These are phyloP conservation scores for Cetonia aurata DNA, from an alignment of 2,888 invertebrate genomes.

Conservation along the genomic window DNA sequence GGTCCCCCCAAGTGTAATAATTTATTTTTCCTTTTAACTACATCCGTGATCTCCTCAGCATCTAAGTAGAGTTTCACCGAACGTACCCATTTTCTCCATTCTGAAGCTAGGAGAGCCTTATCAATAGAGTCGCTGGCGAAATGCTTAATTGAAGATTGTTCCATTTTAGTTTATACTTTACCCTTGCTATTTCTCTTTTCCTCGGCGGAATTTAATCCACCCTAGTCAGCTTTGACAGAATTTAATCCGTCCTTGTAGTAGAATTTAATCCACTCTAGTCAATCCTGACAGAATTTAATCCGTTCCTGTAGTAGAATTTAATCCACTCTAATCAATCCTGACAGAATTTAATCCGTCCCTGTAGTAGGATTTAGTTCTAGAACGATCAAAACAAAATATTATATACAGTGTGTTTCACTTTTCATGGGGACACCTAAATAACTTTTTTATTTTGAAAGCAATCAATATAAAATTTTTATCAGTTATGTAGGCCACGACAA, in stretches of 20 bases:
- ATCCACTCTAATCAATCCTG: no score
- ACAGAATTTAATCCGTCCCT: no score
- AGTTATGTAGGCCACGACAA: no score
- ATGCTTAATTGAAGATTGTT: conserved; percentile 44
- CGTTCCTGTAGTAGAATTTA: no score
- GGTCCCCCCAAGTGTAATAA: conserved; percentile 55
- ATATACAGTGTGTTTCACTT: no score
- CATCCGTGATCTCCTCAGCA: conserved; percentile 50
- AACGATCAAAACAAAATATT: no score
- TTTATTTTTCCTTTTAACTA: conserved; percentile 52
- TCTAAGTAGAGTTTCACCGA: conserved; percentile 53
- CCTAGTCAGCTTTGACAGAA: background rate
- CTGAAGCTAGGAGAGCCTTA: conserved; percentile 49
- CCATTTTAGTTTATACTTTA: conserved; percentile 25
- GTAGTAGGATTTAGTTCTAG: no score
- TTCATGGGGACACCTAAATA: no score
- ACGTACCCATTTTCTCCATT: conserved; percentile 55
- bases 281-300: no score
- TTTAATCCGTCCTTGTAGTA: conserved; percentile 18
- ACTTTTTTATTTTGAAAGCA: no score
- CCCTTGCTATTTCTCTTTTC: no score
- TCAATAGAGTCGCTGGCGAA: conserved; percentile 52
- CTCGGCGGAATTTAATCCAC: background rate
- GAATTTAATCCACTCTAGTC: conserved; percentile 10
- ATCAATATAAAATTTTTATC: no score